These are phyloP conservation scores for Pseudomyrmex cubaensis DNA, from an alignment of 1,140 invertebrate genomes.

Conservation along the genomic window DNA sequence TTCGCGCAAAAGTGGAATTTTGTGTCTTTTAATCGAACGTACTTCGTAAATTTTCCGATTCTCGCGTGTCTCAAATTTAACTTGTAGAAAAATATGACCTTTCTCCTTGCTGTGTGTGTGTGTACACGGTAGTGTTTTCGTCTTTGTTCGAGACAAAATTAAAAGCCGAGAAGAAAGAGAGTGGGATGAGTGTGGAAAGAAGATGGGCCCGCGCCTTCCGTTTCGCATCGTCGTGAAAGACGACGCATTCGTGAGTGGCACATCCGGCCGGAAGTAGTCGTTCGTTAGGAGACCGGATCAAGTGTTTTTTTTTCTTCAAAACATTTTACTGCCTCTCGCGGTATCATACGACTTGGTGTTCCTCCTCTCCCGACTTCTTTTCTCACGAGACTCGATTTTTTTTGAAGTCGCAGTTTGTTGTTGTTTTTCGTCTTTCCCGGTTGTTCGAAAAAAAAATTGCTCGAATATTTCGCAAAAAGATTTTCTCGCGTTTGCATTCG, in stretches of 20 bases:
- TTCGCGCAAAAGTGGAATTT: no score
- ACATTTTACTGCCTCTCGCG: conserved; percentile 53
- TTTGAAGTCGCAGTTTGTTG: no score
- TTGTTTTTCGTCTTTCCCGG: not conserved
- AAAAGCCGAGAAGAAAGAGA: conserved; percentile 48
- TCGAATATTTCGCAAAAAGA: no score
- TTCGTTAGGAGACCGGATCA: conserved; percentile 62
- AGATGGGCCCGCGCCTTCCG: not conserved
- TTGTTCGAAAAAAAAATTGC: not conserved
- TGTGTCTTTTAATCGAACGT: no score
- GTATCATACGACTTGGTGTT: conserved; percentile 58
- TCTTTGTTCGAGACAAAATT: conserved; percentile 50
- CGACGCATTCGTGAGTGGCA: conserved; percentile 66
- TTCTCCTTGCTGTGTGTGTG: no score
- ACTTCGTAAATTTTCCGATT: no score
- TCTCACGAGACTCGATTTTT: not conserved
- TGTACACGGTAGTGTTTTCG: not conserved
- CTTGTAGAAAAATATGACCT: no score
- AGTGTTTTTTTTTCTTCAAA: conserved; percentile 67
- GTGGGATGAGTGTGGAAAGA: not conserved
- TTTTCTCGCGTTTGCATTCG: not conserved
- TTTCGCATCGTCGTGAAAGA: conserved; percentile 20
- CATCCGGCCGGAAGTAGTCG: conserved; percentile 76
- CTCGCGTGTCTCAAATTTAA: no score
- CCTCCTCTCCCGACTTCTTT: not conserved